These are phyloP conservation scores for Catocala fraxini DNA, from an alignment of 2,888 invertebrate genomes.

Conservation along the genomic window DNA sequence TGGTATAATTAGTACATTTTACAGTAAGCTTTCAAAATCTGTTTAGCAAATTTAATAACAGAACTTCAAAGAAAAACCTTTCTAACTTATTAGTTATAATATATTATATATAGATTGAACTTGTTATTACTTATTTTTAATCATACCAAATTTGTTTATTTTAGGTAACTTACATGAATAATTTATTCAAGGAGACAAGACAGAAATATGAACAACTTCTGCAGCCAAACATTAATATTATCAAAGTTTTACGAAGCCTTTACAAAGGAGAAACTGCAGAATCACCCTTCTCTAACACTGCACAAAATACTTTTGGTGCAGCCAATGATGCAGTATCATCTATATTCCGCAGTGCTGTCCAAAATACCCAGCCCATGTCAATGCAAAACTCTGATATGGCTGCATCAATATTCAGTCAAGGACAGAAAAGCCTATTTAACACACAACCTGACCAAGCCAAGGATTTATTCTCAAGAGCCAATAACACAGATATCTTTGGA, in stretches of 20 bases:
- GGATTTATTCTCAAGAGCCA: conserved; percentile 42
- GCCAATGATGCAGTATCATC: conserved; percentile 61
- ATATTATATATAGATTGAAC: too few relatives aligned
- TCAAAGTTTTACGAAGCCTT: conserved; percentile 64
- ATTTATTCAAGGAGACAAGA: conserved; percentile 63
- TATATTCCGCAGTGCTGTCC: conserved; percentile 70
- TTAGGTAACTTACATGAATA: conserved; percentile 70
- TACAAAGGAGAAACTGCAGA: conserved; percentile 67
- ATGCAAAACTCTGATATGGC: conserved; percentile 27
- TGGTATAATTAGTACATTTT: too few relatives aligned
- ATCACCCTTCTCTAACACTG: conserved; percentile 58
- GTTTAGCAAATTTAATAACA: too few relatives aligned
- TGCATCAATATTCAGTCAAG: conserved; percentile 54
- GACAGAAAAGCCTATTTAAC: conserved; percentile 35
- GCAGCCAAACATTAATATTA: conserved; percentile 59
- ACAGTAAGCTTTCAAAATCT: too few relatives aligned
- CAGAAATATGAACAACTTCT: conserved; percentile 68
- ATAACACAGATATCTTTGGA: conserved; percentile 40
- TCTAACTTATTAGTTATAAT: too few relatives aligned
- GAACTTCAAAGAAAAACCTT: too few relatives aligned
- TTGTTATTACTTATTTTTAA: too few relatives aligned
- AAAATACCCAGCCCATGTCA: conserved; percentile 45
- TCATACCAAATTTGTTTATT: conserved; percentile 17
- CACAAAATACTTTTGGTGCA: conserved; percentile 34
- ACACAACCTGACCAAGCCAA: conserved; percentile 39